phyloP scores from a whole-genome alignment of 2,113 vertebrate genomes.

The Rhea americana region DNA sequence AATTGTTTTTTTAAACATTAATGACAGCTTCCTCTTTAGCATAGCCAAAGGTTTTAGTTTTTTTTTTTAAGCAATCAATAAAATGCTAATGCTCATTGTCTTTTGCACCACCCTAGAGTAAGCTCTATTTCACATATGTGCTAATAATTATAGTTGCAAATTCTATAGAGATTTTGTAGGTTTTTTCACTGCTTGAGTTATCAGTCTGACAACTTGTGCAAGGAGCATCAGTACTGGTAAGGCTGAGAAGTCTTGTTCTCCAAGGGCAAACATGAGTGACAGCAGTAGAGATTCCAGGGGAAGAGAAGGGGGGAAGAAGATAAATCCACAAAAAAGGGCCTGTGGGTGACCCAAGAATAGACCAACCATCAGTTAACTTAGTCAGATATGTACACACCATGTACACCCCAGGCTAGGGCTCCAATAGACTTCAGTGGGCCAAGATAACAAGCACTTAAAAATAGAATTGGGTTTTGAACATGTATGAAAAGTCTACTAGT shows the following conservation, averaged over 20 bases:
- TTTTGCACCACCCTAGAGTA: background rate
- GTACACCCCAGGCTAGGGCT: background rate
- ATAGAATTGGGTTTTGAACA: background rate
- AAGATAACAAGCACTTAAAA: background rate
- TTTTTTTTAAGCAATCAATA: background rate
- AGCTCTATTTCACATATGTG: background rate
- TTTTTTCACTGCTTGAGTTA: background rate
- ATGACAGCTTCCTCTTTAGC: background rate
- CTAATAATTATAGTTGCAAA: background rate
- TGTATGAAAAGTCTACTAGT: background rate
- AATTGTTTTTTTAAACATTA: background rate
- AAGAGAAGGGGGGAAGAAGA: background rate
- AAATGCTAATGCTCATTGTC: rapidly evolving
- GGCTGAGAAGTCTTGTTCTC: background rate
- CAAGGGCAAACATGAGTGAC: background rate
- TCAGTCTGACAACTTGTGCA: background rate
- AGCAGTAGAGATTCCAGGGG: background rate
- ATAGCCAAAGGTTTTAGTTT: background rate
- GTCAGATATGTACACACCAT: background rate
- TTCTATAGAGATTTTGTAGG: background rate
- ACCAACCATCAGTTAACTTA: background rate
- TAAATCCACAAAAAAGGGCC: background rate
- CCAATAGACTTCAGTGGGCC: background rate
- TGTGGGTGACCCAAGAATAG: background rate
- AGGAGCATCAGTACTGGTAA: background rate